Evolutionary conservation across 2,113 vertebrate genomes (phyloP).

Genomic region (Gorsachius goisagi): DNA sequence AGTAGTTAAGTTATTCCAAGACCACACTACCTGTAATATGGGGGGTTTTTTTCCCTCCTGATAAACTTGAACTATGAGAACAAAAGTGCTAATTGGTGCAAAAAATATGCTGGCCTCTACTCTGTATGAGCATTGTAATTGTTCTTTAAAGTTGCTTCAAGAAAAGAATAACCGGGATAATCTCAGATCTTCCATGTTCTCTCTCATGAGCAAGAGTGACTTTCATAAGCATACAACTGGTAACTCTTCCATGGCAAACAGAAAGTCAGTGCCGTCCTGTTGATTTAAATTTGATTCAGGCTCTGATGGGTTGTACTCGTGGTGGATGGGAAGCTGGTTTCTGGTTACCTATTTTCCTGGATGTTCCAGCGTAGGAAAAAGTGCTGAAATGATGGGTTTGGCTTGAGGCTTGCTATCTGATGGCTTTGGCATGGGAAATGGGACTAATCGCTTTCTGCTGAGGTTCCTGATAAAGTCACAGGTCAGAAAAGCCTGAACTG

Average conservation of each 20-base stretch:
- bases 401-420: background rate
- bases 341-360: background rate
- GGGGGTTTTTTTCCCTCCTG: background rate
- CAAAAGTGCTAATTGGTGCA: background rate
- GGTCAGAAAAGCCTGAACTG: background rate
- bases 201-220: background rate
- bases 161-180: background rate
- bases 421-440: background rate
- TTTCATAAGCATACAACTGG: background rate
- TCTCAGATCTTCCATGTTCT: background rate
- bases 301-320: background rate
- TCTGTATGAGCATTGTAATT: background rate
- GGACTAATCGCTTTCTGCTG: background rate
- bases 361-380: background rate
- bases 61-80: background rate
- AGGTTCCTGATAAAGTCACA: background rate
- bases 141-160: background rate
- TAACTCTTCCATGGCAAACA: background rate
- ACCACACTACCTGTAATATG: background rate
- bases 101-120: background rate
- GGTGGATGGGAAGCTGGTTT: background rate
- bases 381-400: background rate
- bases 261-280: background rate
- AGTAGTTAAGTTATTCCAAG: background rate
- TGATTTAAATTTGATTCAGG: background rate